A percentile compares a stretch with the other conserved stretches of the same genome.
Evolutionary conservation across 2,888 invertebrate genomes (phyloP).

Genomic region (Eurois occulta): DNA sequence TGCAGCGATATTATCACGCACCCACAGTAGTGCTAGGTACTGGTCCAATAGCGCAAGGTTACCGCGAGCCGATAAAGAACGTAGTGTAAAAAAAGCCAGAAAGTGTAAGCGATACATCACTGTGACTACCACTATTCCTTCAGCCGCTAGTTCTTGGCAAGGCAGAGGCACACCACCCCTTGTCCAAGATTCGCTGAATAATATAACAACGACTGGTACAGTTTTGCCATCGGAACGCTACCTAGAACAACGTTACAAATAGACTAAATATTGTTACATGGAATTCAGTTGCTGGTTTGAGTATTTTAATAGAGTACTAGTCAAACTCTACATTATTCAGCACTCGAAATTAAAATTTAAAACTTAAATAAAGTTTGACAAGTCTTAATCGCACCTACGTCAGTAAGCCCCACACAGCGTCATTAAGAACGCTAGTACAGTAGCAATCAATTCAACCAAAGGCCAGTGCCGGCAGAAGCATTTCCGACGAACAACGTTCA

Average conservation of each 20-base stretch:
- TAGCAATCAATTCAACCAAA: neutral
- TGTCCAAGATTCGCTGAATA: constrained; percentile 92
- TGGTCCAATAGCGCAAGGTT: constrained; percentile 97
- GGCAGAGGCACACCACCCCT: constrained; percentile 89
- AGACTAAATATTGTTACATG: neutral
- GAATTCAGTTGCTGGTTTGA: neutral
- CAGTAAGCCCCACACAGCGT: too few species aligned
- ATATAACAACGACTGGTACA: constrained; percentile 92
- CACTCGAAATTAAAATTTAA: too few species aligned
- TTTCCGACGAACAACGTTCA: neutral
- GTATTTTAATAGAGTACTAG: neutral
- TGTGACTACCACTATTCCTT: constrained; percentile 93
- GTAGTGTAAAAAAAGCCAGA: constrained; percentile 92
- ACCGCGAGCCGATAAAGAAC: constrained; percentile 91
- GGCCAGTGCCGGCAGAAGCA: neutral
- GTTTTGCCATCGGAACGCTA: constrained; percentile 88
- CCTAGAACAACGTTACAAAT: constrained; percentile 73
- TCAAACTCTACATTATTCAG: neutral
- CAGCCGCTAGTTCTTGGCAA: constrained; percentile 93
- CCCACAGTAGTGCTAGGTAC: constrained; percentile 94
- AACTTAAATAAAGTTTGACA: neutral
- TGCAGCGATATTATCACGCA: constrained; percentile 93
- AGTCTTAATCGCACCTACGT: too few species aligned
- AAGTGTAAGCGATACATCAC: constrained; percentile 93
- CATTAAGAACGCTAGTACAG: too few species aligned